Evolutionary conservation across 2,888 invertebrate genomes (phyloP), one percentile per base, ranked within the genome.

Genomic region (Drosophila niveifrons): DNA sequence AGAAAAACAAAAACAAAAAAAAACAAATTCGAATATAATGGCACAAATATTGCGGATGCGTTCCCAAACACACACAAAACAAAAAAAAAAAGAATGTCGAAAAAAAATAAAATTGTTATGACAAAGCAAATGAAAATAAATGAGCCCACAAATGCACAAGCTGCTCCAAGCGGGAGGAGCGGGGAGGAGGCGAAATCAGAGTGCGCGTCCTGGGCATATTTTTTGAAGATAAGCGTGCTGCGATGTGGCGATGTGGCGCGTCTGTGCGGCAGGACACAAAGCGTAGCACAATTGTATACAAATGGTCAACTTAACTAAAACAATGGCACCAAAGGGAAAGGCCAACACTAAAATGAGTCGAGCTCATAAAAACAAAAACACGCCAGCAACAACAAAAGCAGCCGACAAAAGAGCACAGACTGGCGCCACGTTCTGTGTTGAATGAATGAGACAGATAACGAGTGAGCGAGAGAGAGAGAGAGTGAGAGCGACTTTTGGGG

Each of bases 271-370:
- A 66, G 65, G 62, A 67, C 72, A 78, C 71, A 75, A 76, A 78
- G 68, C 64, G 66, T 57, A 62, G 61, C 69, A 74, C 66, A 85
- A 85, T 87, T 86, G 88, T 90, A 86, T 88, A 87, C 83, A 89
- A 89, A 88, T 89, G 90, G 88, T 82, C 90, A 82, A 85, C 88
- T 88, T 84, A 90, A 79, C 81, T 80, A 82, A 77, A 79, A 88
- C 87, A 83, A 86, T 75, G 80, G 80, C 70, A 65, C 62, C 68
- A 67, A 59, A 67, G 74, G 66, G 67, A 50, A 47, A 59, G 66
- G 66, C 51, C 48, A 70, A 65, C 68, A 77, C 68, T 68, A 66
- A 80, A 82, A 80, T 75, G 69, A 78, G 72, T 86, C 69, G 57
- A 72, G 65, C 52, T 69, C 78, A 74, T 78, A 78, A 83, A 85